Conservation (phyloP, 2,797 vertebrate species). For the Artibeus lituratus region DNA sequence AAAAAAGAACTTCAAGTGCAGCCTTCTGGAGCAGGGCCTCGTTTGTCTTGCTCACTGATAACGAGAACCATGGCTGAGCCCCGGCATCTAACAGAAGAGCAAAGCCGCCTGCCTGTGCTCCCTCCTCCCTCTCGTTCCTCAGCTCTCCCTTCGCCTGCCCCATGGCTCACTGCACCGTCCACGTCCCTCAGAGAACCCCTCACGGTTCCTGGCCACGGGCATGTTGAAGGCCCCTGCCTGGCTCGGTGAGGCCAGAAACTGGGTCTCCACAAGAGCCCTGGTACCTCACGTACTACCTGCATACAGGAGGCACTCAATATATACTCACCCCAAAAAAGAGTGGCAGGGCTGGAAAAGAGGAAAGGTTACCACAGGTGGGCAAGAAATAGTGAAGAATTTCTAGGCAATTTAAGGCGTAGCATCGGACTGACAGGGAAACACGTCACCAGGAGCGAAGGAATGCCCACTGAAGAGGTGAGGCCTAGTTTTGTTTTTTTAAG, state of each 20-base stretch:
- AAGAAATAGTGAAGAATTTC: neutral
- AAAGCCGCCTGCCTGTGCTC: neutral
- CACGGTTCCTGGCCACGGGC: neutral
- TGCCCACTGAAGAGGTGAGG: neutral
- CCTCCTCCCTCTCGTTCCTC: fast-evolving
- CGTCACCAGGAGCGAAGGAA: neutral
- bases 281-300: neutral
- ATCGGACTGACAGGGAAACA: neutral
- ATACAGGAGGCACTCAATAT: neutral
- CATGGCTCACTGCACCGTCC: neutral
- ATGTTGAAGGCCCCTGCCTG: neutral
- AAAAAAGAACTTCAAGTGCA: neutral
- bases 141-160: neutral
- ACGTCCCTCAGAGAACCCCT: neutral
- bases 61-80: too few relatives aligned
- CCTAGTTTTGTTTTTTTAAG: neutral
- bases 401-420: neutral
- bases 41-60: neutral
- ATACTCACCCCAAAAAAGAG: neutral
- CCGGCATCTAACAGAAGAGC: neutral
- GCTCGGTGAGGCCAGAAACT: neutral
- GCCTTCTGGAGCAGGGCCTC: neutral
- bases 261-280: neutral
- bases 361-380: neutral
- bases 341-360: neutral